A percentile compares a stretch with the other conserved stretches of the same genome.
Conservation (phyloP, 2,797 vertebrate species). For the Rhynchonycteris naso region DNA sequence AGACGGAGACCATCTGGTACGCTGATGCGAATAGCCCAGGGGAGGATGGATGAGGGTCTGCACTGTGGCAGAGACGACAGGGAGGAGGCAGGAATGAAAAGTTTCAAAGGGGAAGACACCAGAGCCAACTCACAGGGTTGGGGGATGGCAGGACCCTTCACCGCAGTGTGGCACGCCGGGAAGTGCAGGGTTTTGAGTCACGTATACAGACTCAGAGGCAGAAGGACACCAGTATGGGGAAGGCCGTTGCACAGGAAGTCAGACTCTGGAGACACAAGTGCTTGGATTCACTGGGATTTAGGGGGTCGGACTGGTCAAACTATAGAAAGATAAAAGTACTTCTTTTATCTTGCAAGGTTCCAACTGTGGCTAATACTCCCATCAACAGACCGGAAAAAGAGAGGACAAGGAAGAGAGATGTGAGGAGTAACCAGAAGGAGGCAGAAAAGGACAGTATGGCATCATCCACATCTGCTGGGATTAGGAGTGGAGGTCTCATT, state of each 20-base stretch:
- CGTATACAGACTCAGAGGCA: neutral
- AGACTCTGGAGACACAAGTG: neutral
- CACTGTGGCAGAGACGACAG: neutral
- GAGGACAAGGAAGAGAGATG: neutral
- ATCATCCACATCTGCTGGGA: rapidly evolving
- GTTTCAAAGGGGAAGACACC: rapidly evolving
- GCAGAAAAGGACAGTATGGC: rapidly evolving
- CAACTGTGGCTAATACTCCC: neutral
- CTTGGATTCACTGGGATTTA: neutral
- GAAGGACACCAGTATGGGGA: neutral
- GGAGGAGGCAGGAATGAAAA: neutral
- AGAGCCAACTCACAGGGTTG: neutral
- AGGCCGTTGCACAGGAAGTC: neutral
- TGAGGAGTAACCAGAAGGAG: neutral
- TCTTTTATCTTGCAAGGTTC: neutral
- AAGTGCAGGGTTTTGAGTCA: neutral
- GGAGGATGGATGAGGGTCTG: neutral
- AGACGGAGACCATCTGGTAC: neutral
- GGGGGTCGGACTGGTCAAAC: neutral
- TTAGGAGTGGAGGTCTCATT: neutral
- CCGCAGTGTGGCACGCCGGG: rapidly evolving
- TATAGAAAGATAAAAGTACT: neutral
- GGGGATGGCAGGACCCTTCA: rapidly evolving
- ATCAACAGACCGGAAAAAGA: neutral
- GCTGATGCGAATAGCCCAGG: neutral